These are phyloP conservation scores for Drosophila bifasciata DNA, from an alignment of 1,140 invertebrate genomes.

Conservation along the genomic window DNA sequence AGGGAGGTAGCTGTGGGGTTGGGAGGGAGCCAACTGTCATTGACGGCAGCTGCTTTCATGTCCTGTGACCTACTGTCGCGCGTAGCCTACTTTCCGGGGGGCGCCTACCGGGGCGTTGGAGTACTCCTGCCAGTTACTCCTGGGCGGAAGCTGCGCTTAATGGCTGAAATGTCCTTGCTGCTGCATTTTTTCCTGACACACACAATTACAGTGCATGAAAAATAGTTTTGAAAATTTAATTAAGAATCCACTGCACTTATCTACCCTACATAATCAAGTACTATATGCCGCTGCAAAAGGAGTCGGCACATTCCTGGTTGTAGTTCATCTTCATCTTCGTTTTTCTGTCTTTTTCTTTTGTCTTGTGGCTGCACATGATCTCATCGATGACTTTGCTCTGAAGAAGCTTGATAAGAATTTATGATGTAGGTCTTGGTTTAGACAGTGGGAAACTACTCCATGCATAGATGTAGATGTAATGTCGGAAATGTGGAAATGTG, in stretches of 20 bases:
- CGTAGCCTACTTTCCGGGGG: constrained; percentile 73
- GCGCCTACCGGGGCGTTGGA: constrained; percentile 23
- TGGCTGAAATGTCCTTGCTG: constrained; percentile 41
- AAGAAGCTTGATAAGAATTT: constrained; percentile 26
- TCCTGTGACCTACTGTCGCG: constrained; percentile 69
- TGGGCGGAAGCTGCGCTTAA: constrained; percentile 54
- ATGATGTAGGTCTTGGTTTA: neutral
- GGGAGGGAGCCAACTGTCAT: constrained; percentile 39
- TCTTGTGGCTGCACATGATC: constrained; percentile 41
- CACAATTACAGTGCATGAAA: constrained; percentile 78
- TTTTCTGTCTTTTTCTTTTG: constrained; percentile 6
- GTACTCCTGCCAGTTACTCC: constrained; percentile 14
- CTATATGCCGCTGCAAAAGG: neutral
- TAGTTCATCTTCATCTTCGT: neutral
- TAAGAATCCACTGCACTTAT: constrained; percentile 35
- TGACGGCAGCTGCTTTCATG: constrained; percentile 68
- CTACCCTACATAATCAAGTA: constrained; percentile 50
- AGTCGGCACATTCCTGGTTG: constrained; percentile 25
- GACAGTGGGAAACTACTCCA: neutral
- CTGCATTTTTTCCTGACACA: constrained; percentile 39
- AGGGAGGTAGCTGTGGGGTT: neutral
- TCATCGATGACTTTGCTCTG: constrained; percentile 32
- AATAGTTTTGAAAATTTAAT: constrained; percentile 77
- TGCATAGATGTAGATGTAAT: neutral
- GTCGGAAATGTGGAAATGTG: constrained; percentile 6